Conservation (phyloP, 2,113 vertebrate genomes). For the Sinocyclocheilus anophthalmus region DNA sequence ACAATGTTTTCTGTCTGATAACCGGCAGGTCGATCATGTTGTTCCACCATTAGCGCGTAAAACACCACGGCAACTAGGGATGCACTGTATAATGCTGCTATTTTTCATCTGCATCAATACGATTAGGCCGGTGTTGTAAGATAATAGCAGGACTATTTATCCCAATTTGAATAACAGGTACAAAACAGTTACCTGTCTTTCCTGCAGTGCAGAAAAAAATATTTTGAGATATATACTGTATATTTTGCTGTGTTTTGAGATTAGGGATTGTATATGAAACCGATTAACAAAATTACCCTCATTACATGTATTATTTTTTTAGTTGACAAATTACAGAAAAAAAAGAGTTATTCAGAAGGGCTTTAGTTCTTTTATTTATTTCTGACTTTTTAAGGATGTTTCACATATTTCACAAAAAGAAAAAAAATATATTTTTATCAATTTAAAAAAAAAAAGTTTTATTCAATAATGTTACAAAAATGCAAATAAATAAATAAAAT, state of each 20-base stretch:
- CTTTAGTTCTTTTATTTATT: neutral
- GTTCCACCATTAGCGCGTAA: neutral
- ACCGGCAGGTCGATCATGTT: neutral
- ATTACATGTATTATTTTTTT: neutral
- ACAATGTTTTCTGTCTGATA: constrained; percentile 15
- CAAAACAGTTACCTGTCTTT: neutral
- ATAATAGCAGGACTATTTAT: neutral
- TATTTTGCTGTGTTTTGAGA: neutral
- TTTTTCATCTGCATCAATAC: neutral
- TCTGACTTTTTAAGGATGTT: neutral
- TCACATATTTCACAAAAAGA: too few species aligned
- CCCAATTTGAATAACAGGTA: neutral
- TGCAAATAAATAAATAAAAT: too few species aligned
- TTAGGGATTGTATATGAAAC: neutral
- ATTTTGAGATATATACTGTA: too few species aligned
- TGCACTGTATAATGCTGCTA: neutral
- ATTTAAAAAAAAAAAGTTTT: too few species aligned
- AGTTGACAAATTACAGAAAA: neutral
- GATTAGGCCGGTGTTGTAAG: neutral
- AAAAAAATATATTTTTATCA: too few species aligned
- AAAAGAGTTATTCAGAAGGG: too few species aligned
- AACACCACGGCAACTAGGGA: neutral
- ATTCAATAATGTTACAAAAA: too few species aligned
- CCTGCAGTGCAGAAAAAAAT: neutral
- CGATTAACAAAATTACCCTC: neutral